Evolutionary conservation across 2,797 vertebrate species (phyloP), one percentile per base, ranked within the genome.

Genomic region (Streptopelia turtur): DNA sequence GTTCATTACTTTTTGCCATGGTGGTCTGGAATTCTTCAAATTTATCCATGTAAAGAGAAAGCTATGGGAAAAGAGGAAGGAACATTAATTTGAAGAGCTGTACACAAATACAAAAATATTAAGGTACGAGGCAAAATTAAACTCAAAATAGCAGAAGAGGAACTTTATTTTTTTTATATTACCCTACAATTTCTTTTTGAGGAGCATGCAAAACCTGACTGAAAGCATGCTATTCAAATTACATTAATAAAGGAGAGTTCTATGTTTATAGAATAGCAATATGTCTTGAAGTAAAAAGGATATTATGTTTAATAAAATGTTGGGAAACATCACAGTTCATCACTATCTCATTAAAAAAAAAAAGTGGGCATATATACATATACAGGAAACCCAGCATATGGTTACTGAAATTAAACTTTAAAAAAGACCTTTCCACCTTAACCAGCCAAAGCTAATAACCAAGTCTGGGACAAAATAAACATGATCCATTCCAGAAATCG

Each of bases 1-100:
- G 99, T 94, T 99, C 99, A 47, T 99, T 99, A 97, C 99, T 99
- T 97, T 99, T 99, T 87, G 99, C 99, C 97, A 99, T 98, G 69
- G 99, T 99, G 92, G 98, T 99, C 98, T 99, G 99, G 96, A 99
- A 99, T 98, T 99, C 99, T 97, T 99, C 99, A 95, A 99, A 99
- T 96, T 99, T 99, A 98, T 99, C 99, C 99, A 99, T 99, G 94
- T 99, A 99, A 61, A 99, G 98, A 83, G 99, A 99, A 92, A 99
- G 99, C 99, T 99, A 95, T 84, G 90, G 94, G 59, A 86, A 95
- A 96, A 96, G 87, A 89, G 27, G 41, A 28, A 81, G 25, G 9
- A 93, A 65, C 49, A 59, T 65, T 49, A 94, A 83, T 37, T 17
- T 37, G 9, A 88, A 63, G 31, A 75, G 53, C 13, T 18, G 17